Evolutionary conservation across 2,888 invertebrate species (phyloP).

Genomic region (Biston stratarius): DNA sequence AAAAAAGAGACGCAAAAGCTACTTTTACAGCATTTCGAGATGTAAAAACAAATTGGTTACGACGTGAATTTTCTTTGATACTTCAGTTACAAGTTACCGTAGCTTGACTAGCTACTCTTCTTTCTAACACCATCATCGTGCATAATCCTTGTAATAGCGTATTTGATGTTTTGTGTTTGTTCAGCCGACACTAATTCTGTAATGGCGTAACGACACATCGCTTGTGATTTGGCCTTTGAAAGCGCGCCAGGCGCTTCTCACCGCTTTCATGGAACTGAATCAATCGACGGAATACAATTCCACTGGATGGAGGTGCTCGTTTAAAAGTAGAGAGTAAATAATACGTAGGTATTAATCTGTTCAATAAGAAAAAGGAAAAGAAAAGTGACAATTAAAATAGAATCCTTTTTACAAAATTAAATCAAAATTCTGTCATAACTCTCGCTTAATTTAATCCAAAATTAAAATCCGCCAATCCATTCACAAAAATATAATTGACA

Average conservation of each 20-base stretch:
- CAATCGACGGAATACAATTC: conserved; percentile 21
- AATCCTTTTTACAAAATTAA: conserved; percentile 1
- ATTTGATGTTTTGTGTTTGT: conserved; percentile 16
- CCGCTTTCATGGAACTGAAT: conserved; percentile 15
- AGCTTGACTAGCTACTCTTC: too few species aligned
- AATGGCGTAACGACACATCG: conserved; percentile 35
- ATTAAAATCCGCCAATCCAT: conserved; percentile 24
- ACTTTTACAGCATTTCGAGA: too few species aligned
- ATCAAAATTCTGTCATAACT: not conserved
- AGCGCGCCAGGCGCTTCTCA: conserved; percentile 28
- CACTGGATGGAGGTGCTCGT: conserved; percentile 1
- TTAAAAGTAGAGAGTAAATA: not conserved
- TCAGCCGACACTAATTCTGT: conserved; percentile 33
- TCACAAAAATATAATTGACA: conserved; percentile 26
- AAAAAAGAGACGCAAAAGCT: too few species aligned
- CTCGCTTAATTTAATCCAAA: conserved; percentile 9
- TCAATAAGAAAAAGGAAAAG: too few species aligned
- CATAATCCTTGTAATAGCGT: not conserved
- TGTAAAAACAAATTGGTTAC: too few species aligned
- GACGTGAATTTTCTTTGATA: too few species aligned
- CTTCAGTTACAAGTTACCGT: too few species aligned
- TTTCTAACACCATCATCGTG: not conserved
- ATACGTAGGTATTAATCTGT: not conserved
- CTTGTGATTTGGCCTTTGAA: conserved; percentile 31
- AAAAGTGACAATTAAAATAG: not conserved